A percentile compares a stretch with the other conserved stretches of the same genome.
These are phyloP conservation scores for Corythornis leucogaster DNA, from an alignment of 2,797 vertebrate species.

Conservation along the genomic window DNA sequence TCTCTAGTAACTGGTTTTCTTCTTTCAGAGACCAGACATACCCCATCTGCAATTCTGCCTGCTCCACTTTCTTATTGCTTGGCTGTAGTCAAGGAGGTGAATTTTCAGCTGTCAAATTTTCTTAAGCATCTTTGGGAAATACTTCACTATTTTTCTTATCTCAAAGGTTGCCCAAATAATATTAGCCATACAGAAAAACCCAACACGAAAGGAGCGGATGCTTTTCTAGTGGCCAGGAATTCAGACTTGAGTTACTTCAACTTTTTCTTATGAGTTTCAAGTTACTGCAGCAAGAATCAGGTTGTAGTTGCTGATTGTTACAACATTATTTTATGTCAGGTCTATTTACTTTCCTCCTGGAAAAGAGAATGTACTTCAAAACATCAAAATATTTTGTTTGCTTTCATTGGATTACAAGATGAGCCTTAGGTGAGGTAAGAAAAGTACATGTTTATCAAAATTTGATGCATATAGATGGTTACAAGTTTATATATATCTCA, in stretches of 20 bases:
- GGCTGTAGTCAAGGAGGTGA: not conserved
- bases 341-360: slow-evolving; percentile 47
- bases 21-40: not conserved
- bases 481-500: not conserved
- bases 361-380: not conserved
- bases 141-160: not conserved
- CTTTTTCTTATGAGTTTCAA: slow-evolving; percentile 22
- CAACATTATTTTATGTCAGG: slow-evolving; percentile 51
- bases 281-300: slow-evolving; percentile 11
- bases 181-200: not conserved
- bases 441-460: slow-evolving; percentile 25
- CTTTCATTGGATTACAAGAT: not conserved
- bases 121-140: not conserved
- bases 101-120: slow-evolving; percentile 22
- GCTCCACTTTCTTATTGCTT: not conserved
- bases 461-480: not conserved
- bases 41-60: not conserved
- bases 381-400: slow-evolving; percentile 60
- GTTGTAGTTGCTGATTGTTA: slow-evolving; percentile 55
- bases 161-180: not conserved
- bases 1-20: not conserved
- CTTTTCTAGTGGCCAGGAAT: not conserved
- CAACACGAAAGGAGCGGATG: not conserved
- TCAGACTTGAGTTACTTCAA: slow-evolving; percentile 28
- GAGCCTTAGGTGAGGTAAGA: slow-evolving; percentile 26